Conservation (phyloP, 2,113 vertebrate genomes). For the Pygoscelis adeliae region DNA sequence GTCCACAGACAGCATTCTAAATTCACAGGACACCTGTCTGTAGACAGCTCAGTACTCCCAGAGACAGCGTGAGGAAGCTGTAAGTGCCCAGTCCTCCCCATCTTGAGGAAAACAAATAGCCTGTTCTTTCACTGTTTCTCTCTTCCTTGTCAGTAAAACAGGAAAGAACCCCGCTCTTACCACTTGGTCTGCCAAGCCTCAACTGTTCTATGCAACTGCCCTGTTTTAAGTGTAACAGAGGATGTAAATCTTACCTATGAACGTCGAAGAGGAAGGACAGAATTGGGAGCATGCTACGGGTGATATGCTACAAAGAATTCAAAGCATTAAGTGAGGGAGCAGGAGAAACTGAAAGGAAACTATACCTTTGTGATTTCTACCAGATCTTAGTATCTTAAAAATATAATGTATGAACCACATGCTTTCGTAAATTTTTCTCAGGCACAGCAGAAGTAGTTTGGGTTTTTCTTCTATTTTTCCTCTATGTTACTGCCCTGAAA, state of each 20-base stretch:
- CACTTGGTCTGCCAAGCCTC: neutral
- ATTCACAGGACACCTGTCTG: neutral
- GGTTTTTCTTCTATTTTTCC: neutral
- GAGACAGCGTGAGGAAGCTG: neutral
- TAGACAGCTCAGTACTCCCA: neutral
- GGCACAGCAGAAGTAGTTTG: neutral
- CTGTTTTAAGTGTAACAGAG: neutral
- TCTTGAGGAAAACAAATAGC: neutral
- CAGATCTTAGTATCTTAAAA: neutral
- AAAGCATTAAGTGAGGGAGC: neutral
- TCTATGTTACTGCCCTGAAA: neutral
- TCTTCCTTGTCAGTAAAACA: neutral
- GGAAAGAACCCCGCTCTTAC: neutral
- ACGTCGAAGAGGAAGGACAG: neutral
- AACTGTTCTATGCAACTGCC: neutral
- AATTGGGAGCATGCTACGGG: neutral
- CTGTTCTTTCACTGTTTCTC: neutral
- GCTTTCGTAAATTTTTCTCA: constrained; percentile 1
- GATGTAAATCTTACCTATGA: neutral
- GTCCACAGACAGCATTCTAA: neutral
- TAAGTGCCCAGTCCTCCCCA: neutral
- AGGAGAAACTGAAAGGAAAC: neutral
- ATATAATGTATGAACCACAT: neutral
- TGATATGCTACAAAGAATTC: neutral
- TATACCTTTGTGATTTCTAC: neutral